Evolutionary conservation across 2,113 vertebrate genomes (phyloP).

Genomic region (Phalacrocorax pelagicus): DNA sequence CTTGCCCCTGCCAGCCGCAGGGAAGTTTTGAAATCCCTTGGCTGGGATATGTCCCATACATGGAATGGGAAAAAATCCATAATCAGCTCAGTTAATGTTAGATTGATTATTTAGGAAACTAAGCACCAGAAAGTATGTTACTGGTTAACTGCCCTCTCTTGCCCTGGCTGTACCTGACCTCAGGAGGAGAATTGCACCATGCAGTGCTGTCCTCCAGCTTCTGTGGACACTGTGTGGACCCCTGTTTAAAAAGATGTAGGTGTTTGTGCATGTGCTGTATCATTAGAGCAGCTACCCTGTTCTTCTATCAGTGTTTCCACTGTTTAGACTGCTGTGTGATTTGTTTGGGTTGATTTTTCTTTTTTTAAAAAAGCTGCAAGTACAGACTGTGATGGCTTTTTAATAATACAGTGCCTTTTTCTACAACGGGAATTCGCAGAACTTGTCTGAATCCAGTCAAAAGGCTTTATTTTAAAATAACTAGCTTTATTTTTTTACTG

Average conservation of each 20-base stretch:
- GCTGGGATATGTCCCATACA: not conserved
- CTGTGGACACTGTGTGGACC: not conserved
- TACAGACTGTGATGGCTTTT: not conserved
- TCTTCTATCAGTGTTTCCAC: not conserved
- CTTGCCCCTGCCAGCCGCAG: not conserved
- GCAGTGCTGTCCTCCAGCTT: not conserved
- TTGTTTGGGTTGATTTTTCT: not conserved
- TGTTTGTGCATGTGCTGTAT: accelerated
- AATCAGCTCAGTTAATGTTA: not conserved
- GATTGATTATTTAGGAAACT: not conserved
- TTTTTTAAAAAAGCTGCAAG: not conserved
- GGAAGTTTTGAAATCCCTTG: not conserved
- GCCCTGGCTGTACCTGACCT: not conserved
- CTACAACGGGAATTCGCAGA: not conserved
- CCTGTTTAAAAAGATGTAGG: not conserved
- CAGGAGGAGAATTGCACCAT: not conserved
- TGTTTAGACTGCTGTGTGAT: not conserved
- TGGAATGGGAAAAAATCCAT: not conserved
- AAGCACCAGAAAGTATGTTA: not conserved
- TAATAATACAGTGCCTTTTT: not conserved
- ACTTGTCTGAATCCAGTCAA: not conserved
- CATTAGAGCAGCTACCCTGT: not conserved
- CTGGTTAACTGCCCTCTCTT: not conserved
- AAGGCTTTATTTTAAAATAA: not conserved
- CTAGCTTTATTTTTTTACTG: not conserved